These are phyloP conservation scores for Atherinomorus stipes DNA, from an alignment of 2,113 vertebrate genomes.

Conservation along the genomic window DNA sequence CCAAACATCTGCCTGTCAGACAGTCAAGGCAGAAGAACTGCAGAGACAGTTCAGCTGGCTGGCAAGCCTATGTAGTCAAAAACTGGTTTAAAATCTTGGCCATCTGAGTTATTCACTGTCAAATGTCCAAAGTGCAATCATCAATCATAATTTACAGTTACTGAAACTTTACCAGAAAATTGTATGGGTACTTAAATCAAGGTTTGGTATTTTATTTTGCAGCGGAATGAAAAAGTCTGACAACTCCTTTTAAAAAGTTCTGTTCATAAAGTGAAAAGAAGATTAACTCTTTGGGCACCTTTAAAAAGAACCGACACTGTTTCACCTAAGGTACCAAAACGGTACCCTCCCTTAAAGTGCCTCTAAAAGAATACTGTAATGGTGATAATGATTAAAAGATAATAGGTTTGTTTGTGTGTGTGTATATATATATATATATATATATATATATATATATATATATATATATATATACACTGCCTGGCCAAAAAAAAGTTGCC, in stretches of 20 bases:
- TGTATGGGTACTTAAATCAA: not conserved
- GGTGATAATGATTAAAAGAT: too few species aligned
- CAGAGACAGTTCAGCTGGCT: constrained; percentile 18
- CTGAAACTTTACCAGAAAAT: not conserved
- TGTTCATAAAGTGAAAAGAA: not conserved
- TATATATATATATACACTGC: too few species aligned
- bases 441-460: too few species aligned
- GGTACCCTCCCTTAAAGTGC: too few species aligned
- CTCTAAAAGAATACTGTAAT: too few species aligned
- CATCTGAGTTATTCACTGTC: constrained; percentile 2
- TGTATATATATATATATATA: too few species aligned
- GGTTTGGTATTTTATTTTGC: not conserved
- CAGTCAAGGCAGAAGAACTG: constrained; percentile 54
- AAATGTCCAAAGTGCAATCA: constrained; percentile 5
- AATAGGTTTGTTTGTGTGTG: too few species aligned
- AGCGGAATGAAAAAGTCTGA: not conserved
- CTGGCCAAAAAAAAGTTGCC: too few species aligned
- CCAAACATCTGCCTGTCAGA: constrained; percentile 81
- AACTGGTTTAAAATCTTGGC: constrained; percentile 29
- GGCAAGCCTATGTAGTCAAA: constrained; percentile 26
- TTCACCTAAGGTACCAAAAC: too few species aligned
- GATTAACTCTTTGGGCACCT: too few species aligned
- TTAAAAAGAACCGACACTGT: too few species aligned
- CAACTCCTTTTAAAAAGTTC: not conserved
- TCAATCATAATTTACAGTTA: constrained; percentile 25